Percentiles rank a stretch among this genome's conserved stretches.
These are phyloP conservation scores for Myotis yumanensis DNA, from an alignment of 2,113 vertebrate genomes.

Conservation along the genomic window DNA sequence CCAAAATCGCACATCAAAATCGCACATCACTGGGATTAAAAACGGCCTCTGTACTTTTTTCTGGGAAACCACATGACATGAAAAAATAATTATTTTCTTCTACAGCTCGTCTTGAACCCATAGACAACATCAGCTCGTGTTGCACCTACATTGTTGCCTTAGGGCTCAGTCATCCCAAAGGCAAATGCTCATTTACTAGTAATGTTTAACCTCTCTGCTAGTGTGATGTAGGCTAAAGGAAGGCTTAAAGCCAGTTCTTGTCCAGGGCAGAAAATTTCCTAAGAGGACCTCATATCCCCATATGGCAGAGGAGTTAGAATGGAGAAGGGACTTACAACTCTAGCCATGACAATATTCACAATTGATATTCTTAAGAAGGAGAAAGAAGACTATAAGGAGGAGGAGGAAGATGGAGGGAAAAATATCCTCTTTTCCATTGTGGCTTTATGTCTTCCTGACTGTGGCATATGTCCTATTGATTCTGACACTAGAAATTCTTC, in stretches of 20 bases:
- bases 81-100: not conserved
- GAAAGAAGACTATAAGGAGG: not conserved
- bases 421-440: not conserved
- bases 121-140: not conserved
- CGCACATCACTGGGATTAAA: not conserved
- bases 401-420: not conserved
- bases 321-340: not conserved
- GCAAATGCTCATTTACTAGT: not conserved
- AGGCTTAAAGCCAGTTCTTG: not conserved
- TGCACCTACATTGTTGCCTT: not conserved
- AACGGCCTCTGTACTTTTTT: not conserved
- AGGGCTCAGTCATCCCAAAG: not conserved
- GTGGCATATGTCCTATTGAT: not conserved
- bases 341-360: not conserved
- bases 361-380: not conserved
- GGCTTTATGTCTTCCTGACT: not conserved
- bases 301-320: fast-evolving
- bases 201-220: not conserved
- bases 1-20: not conserved
- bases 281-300: not conserved
- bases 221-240: not conserved
- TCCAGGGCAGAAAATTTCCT: not conserved
- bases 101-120: not conserved
- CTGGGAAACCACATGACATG: not conserved
- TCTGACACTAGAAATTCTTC: not conserved